A percentile compares a stretch with the other conserved stretches of the same genome.
Evolutionary conservation across 2,888 invertebrate genomes (phyloP).

Genomic region (Eugnorisma glareosa): DNA sequence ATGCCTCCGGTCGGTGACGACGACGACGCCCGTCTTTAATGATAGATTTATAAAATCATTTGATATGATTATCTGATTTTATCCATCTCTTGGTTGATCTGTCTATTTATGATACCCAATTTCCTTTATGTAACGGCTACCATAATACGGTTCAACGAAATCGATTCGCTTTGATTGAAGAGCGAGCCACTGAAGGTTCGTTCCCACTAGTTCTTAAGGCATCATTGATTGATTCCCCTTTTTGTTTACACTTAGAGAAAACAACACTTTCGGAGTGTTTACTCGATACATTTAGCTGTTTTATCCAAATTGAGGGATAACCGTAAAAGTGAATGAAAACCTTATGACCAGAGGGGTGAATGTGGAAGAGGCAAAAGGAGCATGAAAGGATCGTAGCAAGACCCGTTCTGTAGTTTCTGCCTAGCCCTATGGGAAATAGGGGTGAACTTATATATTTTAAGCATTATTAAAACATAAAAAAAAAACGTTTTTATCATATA

Average conservation of each 20-base stretch:
- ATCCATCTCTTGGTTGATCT: background rate
- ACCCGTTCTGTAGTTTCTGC: background rate
- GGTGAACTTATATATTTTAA: background rate
- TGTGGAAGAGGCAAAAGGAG: too few relatives aligned
- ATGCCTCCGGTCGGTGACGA: too few relatives aligned
- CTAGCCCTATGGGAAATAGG: background rate
- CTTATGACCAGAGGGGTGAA: too few relatives aligned
- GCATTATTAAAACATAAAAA: background rate
- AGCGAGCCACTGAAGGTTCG: background rate
- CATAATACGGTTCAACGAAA: background rate
- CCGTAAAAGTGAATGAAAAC: background rate
- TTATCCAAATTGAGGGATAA: background rate
- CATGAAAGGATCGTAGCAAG: background rate
- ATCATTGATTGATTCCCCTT: background rate
- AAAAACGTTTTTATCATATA: background rate
- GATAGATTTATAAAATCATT: background rate
- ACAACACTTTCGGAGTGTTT: background rate
- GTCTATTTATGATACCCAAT: background rate
- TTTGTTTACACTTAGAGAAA: background rate
- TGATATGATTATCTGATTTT: background rate
- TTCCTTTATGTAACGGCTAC: background rate
- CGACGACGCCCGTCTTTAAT: background rate
- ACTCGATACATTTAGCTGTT: background rate
- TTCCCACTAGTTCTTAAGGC: too few relatives aligned
- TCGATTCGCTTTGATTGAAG: background rate